These are phyloP conservation scores for Mechanitis messenoides DNA, from an alignment of 2,888 invertebrate genomes.

Conservation along the genomic window DNA sequence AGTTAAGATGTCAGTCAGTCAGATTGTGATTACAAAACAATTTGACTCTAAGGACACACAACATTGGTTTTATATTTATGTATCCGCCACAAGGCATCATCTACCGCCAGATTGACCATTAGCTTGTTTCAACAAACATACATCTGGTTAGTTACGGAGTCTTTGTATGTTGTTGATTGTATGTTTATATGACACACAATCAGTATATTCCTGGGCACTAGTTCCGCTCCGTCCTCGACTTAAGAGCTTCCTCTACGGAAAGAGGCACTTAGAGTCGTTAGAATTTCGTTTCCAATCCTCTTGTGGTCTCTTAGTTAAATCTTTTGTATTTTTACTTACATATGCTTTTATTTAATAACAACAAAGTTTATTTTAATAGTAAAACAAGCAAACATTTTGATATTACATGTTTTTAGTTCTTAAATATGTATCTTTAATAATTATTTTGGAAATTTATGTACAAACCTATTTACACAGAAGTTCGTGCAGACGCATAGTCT, in stretches of 20 bases:
- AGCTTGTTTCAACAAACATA: no score
- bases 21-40: no score
- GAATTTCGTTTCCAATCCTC: not conserved
- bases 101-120: no score
- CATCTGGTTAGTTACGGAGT: not conserved
- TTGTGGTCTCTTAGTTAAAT: not conserved
- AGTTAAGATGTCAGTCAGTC: no score
- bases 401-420: not conserved
- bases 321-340: not conserved
- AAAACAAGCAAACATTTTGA: not conserved
- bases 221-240: not conserved
- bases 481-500: slow-evolving; percentile 3
- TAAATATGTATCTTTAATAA: not conserved
- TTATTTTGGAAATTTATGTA: not conserved
- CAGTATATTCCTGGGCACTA: not conserved
- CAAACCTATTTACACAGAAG: not conserved
- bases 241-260: not conserved
- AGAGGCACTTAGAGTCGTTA: not conserved
- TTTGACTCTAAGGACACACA: no score
- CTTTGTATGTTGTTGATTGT: not conserved
- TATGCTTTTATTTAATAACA: not conserved
- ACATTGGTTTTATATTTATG: no score
- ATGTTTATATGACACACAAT: not conserved
- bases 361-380: not conserved
- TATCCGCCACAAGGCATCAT: no score